Conservation (phyloP, 2,888 invertebrate species). For the Ormia ochracea region DNA sequence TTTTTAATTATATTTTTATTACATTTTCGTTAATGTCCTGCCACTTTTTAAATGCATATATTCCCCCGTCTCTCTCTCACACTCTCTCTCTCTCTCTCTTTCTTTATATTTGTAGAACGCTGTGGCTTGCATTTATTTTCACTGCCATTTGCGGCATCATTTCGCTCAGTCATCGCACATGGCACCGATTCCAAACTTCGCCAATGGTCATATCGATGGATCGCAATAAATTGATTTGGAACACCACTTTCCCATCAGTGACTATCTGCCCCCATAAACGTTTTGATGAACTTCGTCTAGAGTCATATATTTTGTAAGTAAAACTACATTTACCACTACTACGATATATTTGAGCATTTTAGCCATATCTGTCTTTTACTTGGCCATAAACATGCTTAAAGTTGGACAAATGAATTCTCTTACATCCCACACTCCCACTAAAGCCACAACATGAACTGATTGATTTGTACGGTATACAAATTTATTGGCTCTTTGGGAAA, state of each 20-base stretch:
- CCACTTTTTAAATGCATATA: background rate
- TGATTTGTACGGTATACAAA: conserved; percentile 38
- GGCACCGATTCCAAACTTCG: conserved; percentile 82
- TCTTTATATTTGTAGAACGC: conserved; percentile 74
- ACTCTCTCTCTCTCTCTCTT: background rate
- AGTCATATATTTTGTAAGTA: conserved; percentile 78
- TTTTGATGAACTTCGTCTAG: conserved; percentile 79
- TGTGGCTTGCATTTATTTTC: conserved; percentile 80
- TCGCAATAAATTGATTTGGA: conserved; percentile 84
- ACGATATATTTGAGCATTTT: background rate
- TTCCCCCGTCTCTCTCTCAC: background rate
- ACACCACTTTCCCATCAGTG: conserved; percentile 83
- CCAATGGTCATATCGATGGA: conserved; percentile 86
- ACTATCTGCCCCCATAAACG: conserved; percentile 82
- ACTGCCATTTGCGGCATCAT: conserved; percentile 79
- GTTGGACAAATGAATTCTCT: background rate
- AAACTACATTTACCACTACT: background rate
- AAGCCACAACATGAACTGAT: conserved; percentile 32
- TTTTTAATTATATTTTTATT: background rate
- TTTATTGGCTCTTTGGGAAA: conserved; percentile 28
- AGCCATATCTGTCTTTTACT: background rate
- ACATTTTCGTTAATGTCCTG: background rate
- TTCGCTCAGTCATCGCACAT: conserved; percentile 80
- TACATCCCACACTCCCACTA: background rate
- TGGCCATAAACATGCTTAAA: background rate